Evolutionary conservation across 2,888 invertebrate species (phyloP).

Genomic region (Lymantria dispar): DNA sequence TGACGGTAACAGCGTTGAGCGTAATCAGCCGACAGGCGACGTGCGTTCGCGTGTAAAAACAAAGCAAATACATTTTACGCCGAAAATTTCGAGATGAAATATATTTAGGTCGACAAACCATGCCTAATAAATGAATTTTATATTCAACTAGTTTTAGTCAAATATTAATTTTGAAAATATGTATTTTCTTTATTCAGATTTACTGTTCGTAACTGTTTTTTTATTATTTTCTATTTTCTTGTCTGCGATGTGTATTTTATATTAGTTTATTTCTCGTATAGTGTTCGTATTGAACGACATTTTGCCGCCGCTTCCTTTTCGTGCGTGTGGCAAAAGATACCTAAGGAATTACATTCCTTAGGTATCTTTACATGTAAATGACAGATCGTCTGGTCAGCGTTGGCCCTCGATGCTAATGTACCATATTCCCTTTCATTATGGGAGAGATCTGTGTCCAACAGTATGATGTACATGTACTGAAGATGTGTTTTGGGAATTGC

Average conservation of each 20-base stretch:
- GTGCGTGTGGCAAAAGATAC: no score
- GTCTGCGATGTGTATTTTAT: conserved; percentile 1
- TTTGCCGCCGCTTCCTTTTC: no score
- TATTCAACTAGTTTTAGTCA: conserved; percentile 33
- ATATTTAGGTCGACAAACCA: conserved; percentile 30
- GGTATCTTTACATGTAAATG: no score
- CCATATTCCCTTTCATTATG: no score
- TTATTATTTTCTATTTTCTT: no score
- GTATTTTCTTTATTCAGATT: conserved; percentile 14
- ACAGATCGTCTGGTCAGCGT: no score
- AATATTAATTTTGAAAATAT: conserved; percentile 23
- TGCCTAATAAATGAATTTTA: conserved; percentile 35
- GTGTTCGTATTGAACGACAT: no score
- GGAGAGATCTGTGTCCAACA: no score
- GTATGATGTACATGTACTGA: background rate
- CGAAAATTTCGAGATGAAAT: conserved; percentile 46
- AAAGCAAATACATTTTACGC: conserved; percentile 59
- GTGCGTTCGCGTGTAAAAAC: conserved; percentile 66
- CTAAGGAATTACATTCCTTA: conserved; percentile 17
- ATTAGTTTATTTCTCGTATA: no score
- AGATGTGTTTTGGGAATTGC: conserved; percentile 17
- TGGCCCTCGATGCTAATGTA: no score
- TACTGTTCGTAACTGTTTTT: conserved; percentile 19
- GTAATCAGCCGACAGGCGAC: conserved; percentile 73
- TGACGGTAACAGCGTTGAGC: conserved; percentile 66